Conservation (phyloP, 2,888 invertebrate species). For the Julus scanicus region DNA sequence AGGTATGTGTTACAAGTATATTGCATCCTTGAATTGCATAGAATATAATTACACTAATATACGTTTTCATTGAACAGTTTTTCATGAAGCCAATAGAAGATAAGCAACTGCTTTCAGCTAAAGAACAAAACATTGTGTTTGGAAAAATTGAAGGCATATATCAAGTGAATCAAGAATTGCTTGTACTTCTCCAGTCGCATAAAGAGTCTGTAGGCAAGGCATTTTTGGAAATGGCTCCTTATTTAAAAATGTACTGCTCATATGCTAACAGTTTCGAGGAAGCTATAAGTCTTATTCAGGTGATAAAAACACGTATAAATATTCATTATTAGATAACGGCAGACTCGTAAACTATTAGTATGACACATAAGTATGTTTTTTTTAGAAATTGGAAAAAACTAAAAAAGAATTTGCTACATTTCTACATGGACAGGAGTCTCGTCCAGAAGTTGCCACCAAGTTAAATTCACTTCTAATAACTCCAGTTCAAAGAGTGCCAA, state of each 20-base stretch:
- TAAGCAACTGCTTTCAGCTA: constrained; percentile 63
- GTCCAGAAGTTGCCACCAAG: constrained; percentile 77
- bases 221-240: constrained; percentile 79
- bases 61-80: constrained; percentile 61
- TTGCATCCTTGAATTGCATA: no score
- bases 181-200: constrained; percentile 63
- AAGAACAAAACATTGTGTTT: constrained; percentile 63
- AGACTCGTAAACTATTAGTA: neutral
- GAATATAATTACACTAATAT: neutral
- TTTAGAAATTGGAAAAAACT: constrained; percentile 69
- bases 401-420: constrained; percentile 72
- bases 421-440: constrained; percentile 74
- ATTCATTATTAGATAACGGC: neutral
- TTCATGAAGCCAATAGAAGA: constrained; percentile 65
- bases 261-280: constrained; percentile 80
- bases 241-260: constrained; percentile 80
- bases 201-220: constrained; percentile 73
- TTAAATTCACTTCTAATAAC: constrained; percentile 79
- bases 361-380: constrained; percentile 46
- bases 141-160: constrained; percentile 67
- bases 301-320: constrained; percentile 62
- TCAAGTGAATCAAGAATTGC: constrained; percentile 65
- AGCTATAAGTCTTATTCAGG: constrained; percentile 73
- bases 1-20: neutral
- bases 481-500: constrained; percentile 81